phyloP scores from a whole-genome alignment of 92 coral and sea anemone species.

The Anthopleura xanthogrammica region DNA sequence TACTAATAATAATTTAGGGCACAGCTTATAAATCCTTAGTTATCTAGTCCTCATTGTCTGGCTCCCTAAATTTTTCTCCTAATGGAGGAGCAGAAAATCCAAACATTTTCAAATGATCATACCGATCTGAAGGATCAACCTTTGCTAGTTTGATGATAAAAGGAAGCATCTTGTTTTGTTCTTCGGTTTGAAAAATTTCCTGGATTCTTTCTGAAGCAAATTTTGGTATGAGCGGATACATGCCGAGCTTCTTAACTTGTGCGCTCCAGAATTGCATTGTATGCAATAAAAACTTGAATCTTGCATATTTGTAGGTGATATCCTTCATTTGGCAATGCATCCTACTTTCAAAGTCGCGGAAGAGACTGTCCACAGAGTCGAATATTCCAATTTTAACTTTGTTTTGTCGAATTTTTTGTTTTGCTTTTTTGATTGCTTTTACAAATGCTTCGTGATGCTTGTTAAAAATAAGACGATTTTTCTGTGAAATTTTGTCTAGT shows the following conservation, averaged over 20 bases:
- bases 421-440: not conserved
- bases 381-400: not conserved
- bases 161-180: conserved; percentile 9
- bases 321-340: conserved; percentile 8
- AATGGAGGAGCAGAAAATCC: conserved; percentile 9
- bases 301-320: conserved; percentile 1
- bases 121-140: not conserved
- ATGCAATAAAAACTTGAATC: conserved; percentile 6
- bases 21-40: no score
- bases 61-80: not conserved
- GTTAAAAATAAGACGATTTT: not conserved
- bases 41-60: not conserved
- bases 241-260: conserved; percentile 4
- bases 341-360: no score
- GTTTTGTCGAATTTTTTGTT: not conserved
- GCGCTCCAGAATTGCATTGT: conserved; percentile 29
- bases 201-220: not conserved
- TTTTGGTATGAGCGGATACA: conserved; percentile 13
- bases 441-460: not conserved
- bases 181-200: conserved; percentile 4
- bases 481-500: not conserved
- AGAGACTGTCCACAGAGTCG: no score
- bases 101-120: conserved; percentile 11
- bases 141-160: conserved; percentile 10
- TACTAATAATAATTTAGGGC: no score